A percentile compares a stretch with the other conserved stretches of the same genome.
Evolutionary conservation across 2,113 vertebrate genomes (phyloP).

Genomic region (Oenanthe oenanthe): DNA sequence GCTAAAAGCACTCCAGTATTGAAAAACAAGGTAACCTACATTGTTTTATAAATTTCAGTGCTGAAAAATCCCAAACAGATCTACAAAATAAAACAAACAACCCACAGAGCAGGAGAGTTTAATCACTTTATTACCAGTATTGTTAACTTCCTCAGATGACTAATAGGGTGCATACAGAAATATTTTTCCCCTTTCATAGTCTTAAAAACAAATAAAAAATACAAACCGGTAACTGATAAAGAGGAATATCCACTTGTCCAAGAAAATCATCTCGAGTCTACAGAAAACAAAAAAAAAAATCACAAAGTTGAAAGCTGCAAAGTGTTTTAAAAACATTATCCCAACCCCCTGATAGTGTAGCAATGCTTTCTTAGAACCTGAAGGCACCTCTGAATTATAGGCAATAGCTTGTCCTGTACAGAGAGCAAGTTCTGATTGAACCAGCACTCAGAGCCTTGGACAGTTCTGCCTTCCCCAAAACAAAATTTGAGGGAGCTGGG

Average conservation of each 20-base stretch:
- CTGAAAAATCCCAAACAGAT: not conserved
- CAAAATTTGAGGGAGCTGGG: not conserved
- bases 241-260: constrained; percentile 94
- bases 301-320: not conserved
- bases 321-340: not conserved
- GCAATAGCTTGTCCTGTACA: not conserved
- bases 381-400: not conserved
- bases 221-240: constrained; percentile 95
- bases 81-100: not conserved
- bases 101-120: not conserved
- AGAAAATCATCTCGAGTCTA: constrained; percentile 98
- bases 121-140: not conserved
- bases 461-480: not conserved
- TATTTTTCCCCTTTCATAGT: not conserved
- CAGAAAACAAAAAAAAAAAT: constrained; percentile 19
- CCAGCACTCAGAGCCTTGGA: not conserved
- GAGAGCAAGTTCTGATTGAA: not conserved
- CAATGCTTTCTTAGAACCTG: not conserved
- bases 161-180: not conserved
- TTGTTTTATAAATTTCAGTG: not conserved
- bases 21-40: not conserved
- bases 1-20: not conserved
- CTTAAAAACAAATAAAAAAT: not conserved
- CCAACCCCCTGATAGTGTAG: not conserved
- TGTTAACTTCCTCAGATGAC: not conserved